phyloP scores from a whole-genome alignment of 2,113 vertebrate species.

The Serilophus lunatus region DNA sequence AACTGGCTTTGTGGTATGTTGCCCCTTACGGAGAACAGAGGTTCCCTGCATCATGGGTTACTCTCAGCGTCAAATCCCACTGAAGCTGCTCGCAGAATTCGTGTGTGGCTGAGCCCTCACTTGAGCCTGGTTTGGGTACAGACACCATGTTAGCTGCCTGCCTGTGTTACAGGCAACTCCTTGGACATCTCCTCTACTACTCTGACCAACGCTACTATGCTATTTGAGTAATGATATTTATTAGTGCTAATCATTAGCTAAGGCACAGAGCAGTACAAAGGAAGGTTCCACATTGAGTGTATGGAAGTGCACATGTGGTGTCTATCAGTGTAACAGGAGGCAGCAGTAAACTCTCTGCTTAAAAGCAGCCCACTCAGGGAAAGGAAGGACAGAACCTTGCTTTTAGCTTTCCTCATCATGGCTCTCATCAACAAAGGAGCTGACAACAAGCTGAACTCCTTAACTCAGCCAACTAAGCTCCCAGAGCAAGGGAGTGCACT shows the following conservation, averaged over 20 bases:
- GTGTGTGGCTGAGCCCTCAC: accelerated
- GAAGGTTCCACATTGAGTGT: accelerated
- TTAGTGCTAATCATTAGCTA: neutral
- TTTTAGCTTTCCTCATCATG: neutral
- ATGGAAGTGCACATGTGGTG: neutral
- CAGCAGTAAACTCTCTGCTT: neutral
- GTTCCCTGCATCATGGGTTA: neutral
- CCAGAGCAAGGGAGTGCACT: neutral
- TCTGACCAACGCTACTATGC: neutral
- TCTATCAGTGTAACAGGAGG: neutral
- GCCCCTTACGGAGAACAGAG: neutral
- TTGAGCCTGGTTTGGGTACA: neutral
- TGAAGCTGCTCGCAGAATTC: accelerated
- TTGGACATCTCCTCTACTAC: neutral
- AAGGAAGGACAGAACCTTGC: neutral
- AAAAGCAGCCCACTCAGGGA: neutral
- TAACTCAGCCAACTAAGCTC: neutral
- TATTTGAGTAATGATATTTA: neutral
- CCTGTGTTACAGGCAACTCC: neutral
- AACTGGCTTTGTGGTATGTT: neutral
- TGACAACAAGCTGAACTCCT: neutral
- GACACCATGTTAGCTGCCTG: neutral
- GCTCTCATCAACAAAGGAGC: neutral
- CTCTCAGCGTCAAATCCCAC: neutral
- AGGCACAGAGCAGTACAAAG: neutral